A percentile compares a stretch with the other conserved stretches of the same genome.
phyloP scores from a whole-genome alignment of 2,113 vertebrate species.

The Argyrosomus japonicus region DNA sequence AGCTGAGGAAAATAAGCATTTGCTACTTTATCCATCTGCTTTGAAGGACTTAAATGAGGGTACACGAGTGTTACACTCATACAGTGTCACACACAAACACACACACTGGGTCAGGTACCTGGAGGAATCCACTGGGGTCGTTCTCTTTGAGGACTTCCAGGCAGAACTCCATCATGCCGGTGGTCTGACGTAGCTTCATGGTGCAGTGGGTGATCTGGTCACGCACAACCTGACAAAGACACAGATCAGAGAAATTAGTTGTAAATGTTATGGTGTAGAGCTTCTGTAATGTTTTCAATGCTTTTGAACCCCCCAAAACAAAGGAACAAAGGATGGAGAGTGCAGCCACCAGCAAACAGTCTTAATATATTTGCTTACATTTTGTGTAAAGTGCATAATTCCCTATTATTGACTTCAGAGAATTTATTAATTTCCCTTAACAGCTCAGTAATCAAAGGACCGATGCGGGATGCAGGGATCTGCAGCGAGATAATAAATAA shows the following conservation, averaged over 20 bases:
- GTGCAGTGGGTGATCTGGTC: constrained; percentile 99
- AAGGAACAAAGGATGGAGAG: too few relatives aligned
- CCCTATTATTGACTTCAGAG: too few relatives aligned
- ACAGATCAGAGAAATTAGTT: not conserved
- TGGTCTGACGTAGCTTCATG: constrained; percentile 97
- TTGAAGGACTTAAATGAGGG: too few relatives aligned
- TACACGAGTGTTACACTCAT: too few relatives aligned
- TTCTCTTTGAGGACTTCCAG: constrained; percentile 98
- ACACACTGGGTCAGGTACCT: constrained; percentile 82
- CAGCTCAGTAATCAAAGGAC: not conserved
- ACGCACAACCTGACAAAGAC: constrained; percentile 89
- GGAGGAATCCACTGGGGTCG: constrained; percentile 95
- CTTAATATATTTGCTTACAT: not conserved
- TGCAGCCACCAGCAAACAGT: too few relatives aligned
- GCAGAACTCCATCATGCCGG: constrained; percentile 97
- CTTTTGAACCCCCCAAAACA: not conserved
- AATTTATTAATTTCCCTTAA: too few relatives aligned
- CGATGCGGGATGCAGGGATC: too few relatives aligned
- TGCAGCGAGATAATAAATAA: too few relatives aligned
- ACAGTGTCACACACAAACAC: too few relatives aligned
- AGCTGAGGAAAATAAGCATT: too few relatives aligned
- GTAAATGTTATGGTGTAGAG: not conserved
- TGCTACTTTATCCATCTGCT: too few relatives aligned
- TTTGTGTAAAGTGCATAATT: not conserved
- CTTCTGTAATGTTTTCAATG: not conserved